Conservation (phyloP, 2,888 invertebrate species). For the Phlogophora meticulosa region DNA sequence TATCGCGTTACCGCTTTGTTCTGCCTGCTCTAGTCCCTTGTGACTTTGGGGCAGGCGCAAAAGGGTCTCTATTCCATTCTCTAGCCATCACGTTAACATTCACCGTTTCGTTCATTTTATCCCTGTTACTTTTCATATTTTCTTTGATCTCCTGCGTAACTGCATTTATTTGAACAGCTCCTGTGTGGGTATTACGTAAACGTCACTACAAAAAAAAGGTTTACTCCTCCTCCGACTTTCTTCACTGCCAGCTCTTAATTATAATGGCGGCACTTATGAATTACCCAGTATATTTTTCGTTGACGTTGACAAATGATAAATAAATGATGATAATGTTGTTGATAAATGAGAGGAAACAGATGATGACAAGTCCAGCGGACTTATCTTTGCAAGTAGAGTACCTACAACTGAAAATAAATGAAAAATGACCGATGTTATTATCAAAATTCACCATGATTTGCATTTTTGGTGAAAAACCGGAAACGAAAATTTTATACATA, state of each 20-base stretch:
- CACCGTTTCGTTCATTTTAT: constrained; percentile 19
- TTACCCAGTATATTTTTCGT: too few species aligned
- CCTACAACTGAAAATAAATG: too few species aligned
- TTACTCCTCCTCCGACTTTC: neutral
- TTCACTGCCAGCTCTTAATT: constrained; percentile 3
- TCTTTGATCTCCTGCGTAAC: constrained; percentile 4
- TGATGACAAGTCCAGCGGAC: too few species aligned
- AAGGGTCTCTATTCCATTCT: neutral
- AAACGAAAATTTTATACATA: too few species aligned
- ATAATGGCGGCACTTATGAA: too few species aligned
- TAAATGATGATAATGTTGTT: too few species aligned
- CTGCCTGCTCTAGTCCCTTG: neutral
- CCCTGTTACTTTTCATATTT: neutral
- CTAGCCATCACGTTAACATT: constrained; percentile 3
- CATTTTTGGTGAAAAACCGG: too few species aligned
- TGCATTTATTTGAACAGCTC: constrained; percentile 1
- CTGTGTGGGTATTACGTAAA: constrained; percentile 7
- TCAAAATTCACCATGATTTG: too few species aligned
- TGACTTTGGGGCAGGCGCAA: neutral
- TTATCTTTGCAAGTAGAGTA: too few species aligned
- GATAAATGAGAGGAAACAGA: too few species aligned
- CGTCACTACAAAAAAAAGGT: constrained; percentile 6
- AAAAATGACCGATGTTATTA: too few species aligned
- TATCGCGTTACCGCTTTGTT: neutral
- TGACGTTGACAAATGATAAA: too few species aligned